Conservation (phyloP, 92 coral and sea anemone species). For the Epizoanthus rinbou region DNA sequence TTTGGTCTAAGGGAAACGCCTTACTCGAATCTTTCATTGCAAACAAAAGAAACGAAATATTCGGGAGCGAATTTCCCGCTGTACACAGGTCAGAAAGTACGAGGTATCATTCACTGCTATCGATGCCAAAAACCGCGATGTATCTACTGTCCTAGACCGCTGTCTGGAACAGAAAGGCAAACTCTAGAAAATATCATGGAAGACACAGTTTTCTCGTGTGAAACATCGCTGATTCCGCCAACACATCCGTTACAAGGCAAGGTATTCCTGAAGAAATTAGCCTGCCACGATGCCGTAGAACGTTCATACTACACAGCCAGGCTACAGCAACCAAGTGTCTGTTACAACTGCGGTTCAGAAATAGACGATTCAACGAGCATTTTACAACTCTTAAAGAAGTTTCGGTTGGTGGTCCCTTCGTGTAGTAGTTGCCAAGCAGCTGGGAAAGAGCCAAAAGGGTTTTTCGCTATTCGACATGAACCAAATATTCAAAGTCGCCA, state of each 20-base stretch:
- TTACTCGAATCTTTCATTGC: background rate
- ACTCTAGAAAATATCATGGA: conserved; percentile 56
- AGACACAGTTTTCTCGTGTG: conserved; percentile 66
- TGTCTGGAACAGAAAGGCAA: conserved; percentile 45
- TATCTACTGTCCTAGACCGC: conserved; percentile 63
- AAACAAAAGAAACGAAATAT: background rate
- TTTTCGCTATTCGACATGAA: too few relatives aligned
- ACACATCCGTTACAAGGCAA: conserved; percentile 59
- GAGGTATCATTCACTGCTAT: conserved; percentile 58
- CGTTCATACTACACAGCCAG: conserved; percentile 47
- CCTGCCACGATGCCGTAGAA: conserved; percentile 48
- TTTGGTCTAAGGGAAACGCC: background rate
- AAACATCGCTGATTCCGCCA: conserved; percentile 59
- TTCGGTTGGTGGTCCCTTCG: too few relatives aligned
- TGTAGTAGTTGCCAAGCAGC: too few relatives aligned
- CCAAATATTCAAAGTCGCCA: too few relatives aligned
- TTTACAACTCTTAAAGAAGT: too few relatives aligned
- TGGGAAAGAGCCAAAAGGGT: too few relatives aligned
- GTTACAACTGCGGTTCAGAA: conserved; percentile 47
- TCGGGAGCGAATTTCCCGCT: conserved; percentile 5
- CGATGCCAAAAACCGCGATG: conserved; percentile 83
- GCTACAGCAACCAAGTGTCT: conserved; percentile 24
- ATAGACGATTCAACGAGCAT: background rate
- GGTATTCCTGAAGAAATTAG: conserved; percentile 49
- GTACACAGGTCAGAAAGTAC: conserved; percentile 65